phyloP scores from a whole-genome alignment of 2,113 vertebrate species.

The Anarrhichthys ocellatus region DNA sequence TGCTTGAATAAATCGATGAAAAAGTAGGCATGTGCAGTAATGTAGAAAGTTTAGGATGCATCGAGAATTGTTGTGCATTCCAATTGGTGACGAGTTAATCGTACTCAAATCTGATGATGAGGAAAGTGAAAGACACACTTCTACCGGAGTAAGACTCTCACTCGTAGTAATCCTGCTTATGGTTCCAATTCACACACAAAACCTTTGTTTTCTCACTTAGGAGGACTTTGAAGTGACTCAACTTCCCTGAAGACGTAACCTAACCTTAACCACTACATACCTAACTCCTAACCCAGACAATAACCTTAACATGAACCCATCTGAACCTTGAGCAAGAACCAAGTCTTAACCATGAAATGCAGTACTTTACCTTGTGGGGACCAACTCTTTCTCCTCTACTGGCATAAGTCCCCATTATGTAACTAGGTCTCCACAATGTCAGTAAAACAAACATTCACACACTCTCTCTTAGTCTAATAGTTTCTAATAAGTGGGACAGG shows the following conservation, averaged over 20 bases:
- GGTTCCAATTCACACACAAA: neutral
- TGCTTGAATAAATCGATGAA: too few species aligned
- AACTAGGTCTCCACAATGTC: neutral
- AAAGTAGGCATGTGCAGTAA: too few species aligned
- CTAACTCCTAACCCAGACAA: neutral
- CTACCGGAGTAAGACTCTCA: neutral
- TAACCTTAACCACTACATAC: neutral
- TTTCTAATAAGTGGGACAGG: slow-evolving; percentile 13
- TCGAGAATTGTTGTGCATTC: too few species aligned
- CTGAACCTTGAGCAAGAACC: neutral
- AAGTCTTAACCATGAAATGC: neutral
- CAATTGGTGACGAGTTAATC: too few species aligned
- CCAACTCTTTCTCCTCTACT: neutral
- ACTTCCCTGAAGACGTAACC: neutral
- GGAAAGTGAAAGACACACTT: too few species aligned
- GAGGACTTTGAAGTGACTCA: neutral
- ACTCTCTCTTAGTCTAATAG: neutral
- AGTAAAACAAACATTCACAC: neutral
- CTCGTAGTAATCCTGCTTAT: neutral
- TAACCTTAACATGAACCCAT: neutral
- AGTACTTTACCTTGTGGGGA: neutral
- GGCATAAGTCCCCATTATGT: neutral
- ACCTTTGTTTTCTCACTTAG: neutral
- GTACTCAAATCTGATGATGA: too few species aligned
- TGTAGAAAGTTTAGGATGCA: too few species aligned